Percentiles rank a stretch among this genome's conserved stretches.
These are phyloP conservation scores for Todiramphus saurophagus DNA, from an alignment of 2,113 vertebrate species.

Conservation along the genomic window DNA sequence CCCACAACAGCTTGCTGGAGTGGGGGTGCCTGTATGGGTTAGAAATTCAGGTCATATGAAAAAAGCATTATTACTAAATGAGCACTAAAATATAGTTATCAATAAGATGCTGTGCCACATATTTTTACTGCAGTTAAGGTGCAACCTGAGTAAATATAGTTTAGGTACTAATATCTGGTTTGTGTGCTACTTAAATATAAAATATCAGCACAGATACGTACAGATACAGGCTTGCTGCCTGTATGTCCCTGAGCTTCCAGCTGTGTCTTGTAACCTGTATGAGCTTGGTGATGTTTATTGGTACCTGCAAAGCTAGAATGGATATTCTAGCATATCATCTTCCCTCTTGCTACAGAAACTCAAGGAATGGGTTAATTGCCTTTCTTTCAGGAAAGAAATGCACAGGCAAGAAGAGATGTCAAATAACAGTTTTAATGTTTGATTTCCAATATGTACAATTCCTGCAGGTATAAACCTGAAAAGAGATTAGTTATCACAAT, in stretches of 20 bases:
- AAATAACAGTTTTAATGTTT: background rate
- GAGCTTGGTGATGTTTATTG: background rate
- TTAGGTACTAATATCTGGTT: background rate
- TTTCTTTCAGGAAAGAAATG: background rate
- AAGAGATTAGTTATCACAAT: slow-evolving; percentile 25
- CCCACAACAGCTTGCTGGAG: background rate
- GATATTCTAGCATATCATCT: background rate
- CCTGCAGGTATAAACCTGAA: slow-evolving; percentile 14
- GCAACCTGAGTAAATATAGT: background rate
- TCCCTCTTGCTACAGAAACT: background rate
- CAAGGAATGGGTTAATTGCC: background rate
- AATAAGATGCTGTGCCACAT: background rate
- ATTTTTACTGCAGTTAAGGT: background rate
- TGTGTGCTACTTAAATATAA: background rate
- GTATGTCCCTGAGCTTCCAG: background rate
- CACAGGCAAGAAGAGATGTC: background rate
- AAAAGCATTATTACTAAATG: background rate
- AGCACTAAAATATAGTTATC: background rate
- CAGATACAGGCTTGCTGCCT: background rate
- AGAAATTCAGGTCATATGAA: background rate
- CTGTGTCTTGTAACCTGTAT: background rate
- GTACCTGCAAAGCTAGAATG: background rate
- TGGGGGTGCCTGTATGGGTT: background rate
- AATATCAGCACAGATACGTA: background rate
- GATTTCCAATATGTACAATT: slow-evolving; percentile 20